Percentiles rank a stretch among this genome's conserved stretches.
These are phyloP conservation scores for Drosophila villosipedis DNA, from an alignment of 2,888 invertebrate genomes.

Conservation along the genomic window DNA sequence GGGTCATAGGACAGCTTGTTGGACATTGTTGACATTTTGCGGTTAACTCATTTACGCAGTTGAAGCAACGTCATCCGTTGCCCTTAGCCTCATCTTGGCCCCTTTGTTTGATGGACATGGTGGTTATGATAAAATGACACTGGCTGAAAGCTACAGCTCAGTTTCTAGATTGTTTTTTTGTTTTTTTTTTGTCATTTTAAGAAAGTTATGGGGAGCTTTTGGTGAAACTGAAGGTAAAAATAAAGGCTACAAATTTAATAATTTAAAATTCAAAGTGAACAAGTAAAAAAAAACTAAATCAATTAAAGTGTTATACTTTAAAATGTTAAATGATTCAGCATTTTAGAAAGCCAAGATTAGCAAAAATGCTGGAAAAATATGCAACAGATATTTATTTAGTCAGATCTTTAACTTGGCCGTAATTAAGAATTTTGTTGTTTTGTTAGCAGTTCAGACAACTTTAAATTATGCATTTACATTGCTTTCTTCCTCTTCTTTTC, in stretches of 20 bases:
- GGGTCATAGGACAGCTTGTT: constrained; percentile 17
- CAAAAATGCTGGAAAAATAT: too few relatives aligned
- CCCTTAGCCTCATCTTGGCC: constrained; percentile 30
- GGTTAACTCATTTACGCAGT: constrained; percentile 74
- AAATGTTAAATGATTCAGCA: neutral
- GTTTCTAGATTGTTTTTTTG: constrained; percentile 2
- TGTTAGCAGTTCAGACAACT: constrained; percentile 5
- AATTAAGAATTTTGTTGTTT: neutral
- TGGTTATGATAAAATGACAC: constrained; percentile 48
- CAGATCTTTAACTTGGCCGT: neutral
- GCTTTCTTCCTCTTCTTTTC: neutral
- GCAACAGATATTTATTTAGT: too few relatives aligned
- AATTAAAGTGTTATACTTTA: neutral
- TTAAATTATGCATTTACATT: constrained; percentile 44
- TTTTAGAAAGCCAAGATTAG: neutral
- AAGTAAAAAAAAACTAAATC: too few relatives aligned
- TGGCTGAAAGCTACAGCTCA: constrained; percentile 34
- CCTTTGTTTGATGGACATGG: constrained; percentile 34
- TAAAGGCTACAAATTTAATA: neutral
- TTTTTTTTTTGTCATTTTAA: too few relatives aligned
- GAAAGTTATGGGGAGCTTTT: neutral
- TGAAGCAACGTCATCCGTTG: constrained; percentile 38
- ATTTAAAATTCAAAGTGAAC: neutral
- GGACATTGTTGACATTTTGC: constrained; percentile 71
- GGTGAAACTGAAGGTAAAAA: neutral